A percentile compares a stretch with the other conserved stretches of the same genome.
Evolutionary conservation across 2,888 invertebrate genomes (phyloP).

Genomic region (Nezara viridula): DNA sequence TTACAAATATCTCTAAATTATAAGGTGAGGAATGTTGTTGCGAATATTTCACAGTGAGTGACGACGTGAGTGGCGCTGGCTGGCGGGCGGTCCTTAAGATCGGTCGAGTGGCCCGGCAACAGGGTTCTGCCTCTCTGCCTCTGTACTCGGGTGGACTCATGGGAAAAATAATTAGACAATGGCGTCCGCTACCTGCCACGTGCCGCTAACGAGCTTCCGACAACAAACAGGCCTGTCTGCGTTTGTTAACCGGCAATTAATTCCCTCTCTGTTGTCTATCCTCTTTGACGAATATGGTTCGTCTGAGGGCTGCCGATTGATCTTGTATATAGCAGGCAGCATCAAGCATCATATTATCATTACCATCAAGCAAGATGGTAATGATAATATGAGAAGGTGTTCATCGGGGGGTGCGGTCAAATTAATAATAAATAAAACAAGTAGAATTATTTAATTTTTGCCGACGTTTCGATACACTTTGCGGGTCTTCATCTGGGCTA

Average conservation of each 20-base stretch:
- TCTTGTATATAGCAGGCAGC: not conserved
- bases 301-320: not conserved
- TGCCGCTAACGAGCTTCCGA: constrained; percentile 13
- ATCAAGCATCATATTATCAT: too few relatives aligned
- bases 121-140: not conserved
- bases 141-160: not conserved
- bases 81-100: not conserved
- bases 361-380: too few relatives aligned
- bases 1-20: not conserved
- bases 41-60: not conserved
- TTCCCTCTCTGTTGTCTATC: not conserved
- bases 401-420: too few relatives aligned
- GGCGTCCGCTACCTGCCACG: not conserved
- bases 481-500: too few relatives aligned
- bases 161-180: not conserved
- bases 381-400: too few relatives aligned
- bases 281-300: not conserved
- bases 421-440: too few relatives aligned
- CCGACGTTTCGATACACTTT: too few relatives aligned
- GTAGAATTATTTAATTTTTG: too few relatives aligned
- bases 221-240: not conserved
- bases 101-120: not conserved
- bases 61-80: not conserved
- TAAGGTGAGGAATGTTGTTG: not conserved
- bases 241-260: not conserved